Base-by-base conservation (phyloP, 2,888 invertebrate genomes). In the Pharmacophagus antenor region DNA sequence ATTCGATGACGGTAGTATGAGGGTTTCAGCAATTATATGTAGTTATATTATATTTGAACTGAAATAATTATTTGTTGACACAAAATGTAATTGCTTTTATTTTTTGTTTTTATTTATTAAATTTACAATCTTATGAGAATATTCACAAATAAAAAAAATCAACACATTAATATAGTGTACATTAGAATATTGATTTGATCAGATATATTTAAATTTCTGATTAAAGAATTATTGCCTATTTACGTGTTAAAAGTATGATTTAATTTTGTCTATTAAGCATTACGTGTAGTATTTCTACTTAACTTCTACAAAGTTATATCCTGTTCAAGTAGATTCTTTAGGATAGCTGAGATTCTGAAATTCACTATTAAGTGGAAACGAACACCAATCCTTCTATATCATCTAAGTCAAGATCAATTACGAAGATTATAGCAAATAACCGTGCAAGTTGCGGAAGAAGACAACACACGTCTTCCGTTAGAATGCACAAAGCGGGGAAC, bases 361-460 rank as follows among this genome's bases (percentile, higher is more conserved):
- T 37, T n/a, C 4, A n/a, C n/a, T n/a, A 37, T n/a, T n/a, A n/a
- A n/a, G n/a, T n/a, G 37, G 37, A 37, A 15, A n/a, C n/a, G n/a
- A 37, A n/a, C 4, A 37, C 4, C 37, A 37, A 37, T 37, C n/a
- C 15, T n/a, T 37, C n/a, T n/a, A 37, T 37, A 15, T n/a, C 15
- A 4, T n/a, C 15, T n/a, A 5, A 37, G n/a, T n/a, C 37, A n/a
- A 37, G 37, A n/a, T 15, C 37, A 71, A 79, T 81, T 76, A 80
- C 76, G 79, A 75, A 81, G 82, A 85, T 85, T 84, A 82, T 83
- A 84, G 77, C 79, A 81, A 85, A 80, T 80, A 82, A 84, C 83
- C 77, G 74, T 72, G 71, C 77, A 84, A 85, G 79, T 84, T 83
- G 71, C 73, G 73, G 71, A 70, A 72, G 71, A 72, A 78, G 74